Percentiles rank a stretch among this genome's conserved stretches.
Conservation (phyloP, 37 sponge, comb jelly and placozoan species). For the Cliona cf. orientalis region DNA sequence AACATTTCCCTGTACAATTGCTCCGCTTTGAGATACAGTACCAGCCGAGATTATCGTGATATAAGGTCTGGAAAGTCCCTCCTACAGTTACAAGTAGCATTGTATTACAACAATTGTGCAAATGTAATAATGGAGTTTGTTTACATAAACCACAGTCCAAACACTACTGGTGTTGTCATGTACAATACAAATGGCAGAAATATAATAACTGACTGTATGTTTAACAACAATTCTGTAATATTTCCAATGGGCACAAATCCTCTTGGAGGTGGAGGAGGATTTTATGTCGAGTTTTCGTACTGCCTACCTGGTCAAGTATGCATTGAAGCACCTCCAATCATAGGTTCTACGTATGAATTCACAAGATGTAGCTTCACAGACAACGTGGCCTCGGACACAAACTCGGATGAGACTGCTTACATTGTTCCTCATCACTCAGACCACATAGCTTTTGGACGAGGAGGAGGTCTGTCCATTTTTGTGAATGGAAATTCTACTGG, state of each 20-base stretch:
- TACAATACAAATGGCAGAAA: constrained; percentile 36
- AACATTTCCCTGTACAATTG: constrained; percentile 28
- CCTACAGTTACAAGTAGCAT: constrained; percentile 9
- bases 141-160: constrained; percentile 15
- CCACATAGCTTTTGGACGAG: constrained; percentile 54
- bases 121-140: constrained; percentile 16
- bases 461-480: constrained; percentile 70
- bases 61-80: neutral
- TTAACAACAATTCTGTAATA: constrained; percentile 1
- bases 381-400: constrained; percentile 16
- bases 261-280: constrained; percentile 28
- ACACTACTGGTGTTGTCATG: constrained; percentile 46
- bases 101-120: constrained; percentile 32
- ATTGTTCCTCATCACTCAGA: constrained; percentile 17
- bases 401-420: neutral
- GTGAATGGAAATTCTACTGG: constrained; percentile 42
- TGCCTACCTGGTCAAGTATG: constrained; percentile 37
- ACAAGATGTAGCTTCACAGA: constrained; percentile 5
- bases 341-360: constrained; percentile 5
- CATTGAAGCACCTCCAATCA: neutral
- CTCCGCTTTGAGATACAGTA: constrained; percentile 28
- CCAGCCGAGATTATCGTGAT: constrained; percentile 4
- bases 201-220: constrained; percentile 2
- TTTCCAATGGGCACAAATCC: neutral
- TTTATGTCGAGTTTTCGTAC: constrained; percentile 56